These are phyloP conservation scores for Gryon sp. DNA, from an alignment of 1,140 invertebrate species.

Conservation along the genomic window DNA sequence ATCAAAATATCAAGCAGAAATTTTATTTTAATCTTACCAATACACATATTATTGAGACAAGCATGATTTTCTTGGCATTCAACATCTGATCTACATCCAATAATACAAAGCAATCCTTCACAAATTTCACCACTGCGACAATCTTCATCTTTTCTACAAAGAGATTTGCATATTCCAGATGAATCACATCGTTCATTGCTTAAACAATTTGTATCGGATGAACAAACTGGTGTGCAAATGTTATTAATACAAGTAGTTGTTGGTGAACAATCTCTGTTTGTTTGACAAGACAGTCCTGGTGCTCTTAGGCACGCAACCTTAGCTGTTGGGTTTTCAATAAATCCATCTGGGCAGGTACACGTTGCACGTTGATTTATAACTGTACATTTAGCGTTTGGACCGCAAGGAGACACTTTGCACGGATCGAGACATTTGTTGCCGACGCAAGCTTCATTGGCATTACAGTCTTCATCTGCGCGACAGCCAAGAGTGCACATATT, in stretches of 20 bases:
- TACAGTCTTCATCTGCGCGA: slow-evolving; percentile 91
- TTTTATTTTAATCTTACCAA: slow-evolving; percentile 69
- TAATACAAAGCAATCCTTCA: slow-evolving; percentile 86
- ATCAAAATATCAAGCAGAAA: too few relatives aligned
- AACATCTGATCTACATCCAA: slow-evolving; percentile 89
- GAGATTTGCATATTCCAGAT: slow-evolving; percentile 82
- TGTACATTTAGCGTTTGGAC: slow-evolving; percentile 89
- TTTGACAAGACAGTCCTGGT: slow-evolving; percentile 84
- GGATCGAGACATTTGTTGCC: slow-evolving; percentile 90
- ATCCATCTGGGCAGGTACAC: slow-evolving; percentile 87
- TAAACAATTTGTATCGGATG: slow-evolving; percentile 86
- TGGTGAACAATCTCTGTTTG: slow-evolving; percentile 86
- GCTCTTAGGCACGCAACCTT: slow-evolving; percentile 90
- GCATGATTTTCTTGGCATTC: slow-evolving; percentile 85
- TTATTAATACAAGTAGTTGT: slow-evolving; percentile 86
- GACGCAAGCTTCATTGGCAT: slow-evolving; percentile 88
- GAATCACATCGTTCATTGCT: slow-evolving; percentile 89
- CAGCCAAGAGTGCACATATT: slow-evolving; percentile 93
- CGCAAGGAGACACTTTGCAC: slow-evolving; percentile 88
- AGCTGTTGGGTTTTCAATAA: slow-evolving; percentile 91
- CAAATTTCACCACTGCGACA: slow-evolving; percentile 92
- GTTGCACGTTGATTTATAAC: slow-evolving; percentile 90
- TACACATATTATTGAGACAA: slow-evolving; percentile 88
- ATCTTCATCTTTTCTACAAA: slow-evolving; percentile 88
- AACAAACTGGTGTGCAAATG: slow-evolving; percentile 88